These are phyloP conservation scores for Tetrapedia diversipes DNA, from an alignment of 2,888 invertebrate genomes.

Conservation along the genomic window DNA sequence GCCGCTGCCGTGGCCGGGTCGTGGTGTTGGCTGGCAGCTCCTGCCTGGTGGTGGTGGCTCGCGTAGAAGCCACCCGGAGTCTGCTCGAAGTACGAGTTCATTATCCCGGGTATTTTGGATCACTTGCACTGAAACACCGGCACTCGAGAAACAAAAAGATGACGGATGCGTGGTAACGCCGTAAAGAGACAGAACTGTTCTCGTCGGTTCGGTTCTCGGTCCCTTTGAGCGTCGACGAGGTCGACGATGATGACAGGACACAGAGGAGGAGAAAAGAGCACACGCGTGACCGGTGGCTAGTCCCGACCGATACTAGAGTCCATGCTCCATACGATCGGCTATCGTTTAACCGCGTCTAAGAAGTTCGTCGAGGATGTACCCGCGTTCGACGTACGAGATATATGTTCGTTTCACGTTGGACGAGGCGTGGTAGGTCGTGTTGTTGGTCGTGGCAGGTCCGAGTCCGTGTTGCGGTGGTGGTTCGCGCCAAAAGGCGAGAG, in stretches of 20 bases:
- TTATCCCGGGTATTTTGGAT: conserved; percentile 84
- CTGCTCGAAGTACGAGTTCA: conserved; percentile 99
- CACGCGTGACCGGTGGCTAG: background rate
- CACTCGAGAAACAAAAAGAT: conserved; percentile 67
- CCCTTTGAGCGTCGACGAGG: too few relatives aligned
- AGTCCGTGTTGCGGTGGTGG: conserved; percentile 13
- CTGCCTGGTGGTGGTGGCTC: conserved; percentile 92
- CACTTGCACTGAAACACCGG: conserved; percentile 77
- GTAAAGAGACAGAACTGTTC: background rate
- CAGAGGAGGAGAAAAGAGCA: background rate
- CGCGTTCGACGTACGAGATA: conserved; percentile 2
- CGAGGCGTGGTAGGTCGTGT: background rate
- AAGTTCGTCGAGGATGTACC: background rate
- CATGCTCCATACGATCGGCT: conserved; percentile 14
- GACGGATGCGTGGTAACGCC: too few relatives aligned
- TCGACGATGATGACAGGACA: background rate
- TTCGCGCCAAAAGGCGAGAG: conserved; percentile 52
- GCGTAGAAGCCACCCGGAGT: conserved; percentile 94
- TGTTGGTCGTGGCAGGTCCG: background rate
- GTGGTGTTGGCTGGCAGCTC: conserved; percentile 87
- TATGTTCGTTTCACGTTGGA: background rate
- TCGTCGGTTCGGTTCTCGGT: conserved; percentile 14
- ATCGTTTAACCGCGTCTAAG: background rate
- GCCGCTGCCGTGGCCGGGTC: conserved; percentile 89
- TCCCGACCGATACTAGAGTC: conserved; percentile 25